These are phyloP conservation scores for Calyptomena viridis DNA, from an alignment of 2,113 vertebrate species.

Conservation along the genomic window DNA sequence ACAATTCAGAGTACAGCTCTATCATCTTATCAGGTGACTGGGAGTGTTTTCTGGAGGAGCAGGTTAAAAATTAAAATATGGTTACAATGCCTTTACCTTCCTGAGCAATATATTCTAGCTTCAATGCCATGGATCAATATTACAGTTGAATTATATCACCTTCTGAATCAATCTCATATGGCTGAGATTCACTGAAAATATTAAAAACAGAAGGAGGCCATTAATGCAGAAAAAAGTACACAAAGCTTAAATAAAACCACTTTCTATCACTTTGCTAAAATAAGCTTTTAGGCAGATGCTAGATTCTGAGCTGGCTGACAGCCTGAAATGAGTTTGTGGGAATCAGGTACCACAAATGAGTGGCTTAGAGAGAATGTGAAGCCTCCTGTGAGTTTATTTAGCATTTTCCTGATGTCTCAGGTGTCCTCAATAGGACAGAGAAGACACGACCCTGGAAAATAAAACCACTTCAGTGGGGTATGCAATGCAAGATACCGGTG, in stretches of 20 bases:
- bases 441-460: fast-evolving
- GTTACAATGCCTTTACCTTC: neutral
- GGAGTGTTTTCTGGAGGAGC: neutral
- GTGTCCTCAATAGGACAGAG: neutral
- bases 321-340: neutral
- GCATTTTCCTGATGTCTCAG: neutral
- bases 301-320: slow-evolving; percentile 11
- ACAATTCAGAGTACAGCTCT: neutral
- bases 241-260: slow-evolving; percentile 12
- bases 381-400: neutral
- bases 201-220: neutral
- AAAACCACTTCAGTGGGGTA: neutral
- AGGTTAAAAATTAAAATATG: neutral
- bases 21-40: neutral
- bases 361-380: neutral
- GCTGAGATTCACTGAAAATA: neutral
- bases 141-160: neutral
- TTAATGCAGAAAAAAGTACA: neutral
- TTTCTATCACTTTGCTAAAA: slow-evolving; percentile 10
- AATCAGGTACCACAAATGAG: slow-evolving; percentile 11
- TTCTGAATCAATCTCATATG: neutral
- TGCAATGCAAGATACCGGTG: neutral
- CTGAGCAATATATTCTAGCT: neutral
- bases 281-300: slow-evolving; percentile 17
- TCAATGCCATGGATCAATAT: neutral